A percentile compares a stretch with the other conserved stretches of the same genome.
phyloP scores from a whole-genome alignment of 1,140 invertebrate genomes.

The Asobara japonica region DNA sequence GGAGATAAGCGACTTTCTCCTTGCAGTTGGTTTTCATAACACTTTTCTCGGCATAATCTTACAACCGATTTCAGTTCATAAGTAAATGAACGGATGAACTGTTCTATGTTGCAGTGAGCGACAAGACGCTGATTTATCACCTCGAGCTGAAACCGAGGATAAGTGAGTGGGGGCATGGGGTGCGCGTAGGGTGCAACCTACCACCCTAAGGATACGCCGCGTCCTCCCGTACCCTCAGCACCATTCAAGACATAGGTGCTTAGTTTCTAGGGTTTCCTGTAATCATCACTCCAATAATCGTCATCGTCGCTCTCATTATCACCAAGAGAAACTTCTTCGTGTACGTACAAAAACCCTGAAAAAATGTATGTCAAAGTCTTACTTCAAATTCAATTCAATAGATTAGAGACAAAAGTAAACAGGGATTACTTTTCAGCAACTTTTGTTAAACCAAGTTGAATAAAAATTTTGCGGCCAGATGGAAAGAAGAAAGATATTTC shows the following conservation, averaged over 20 bases:
- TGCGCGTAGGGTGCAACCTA: conserved; percentile 57
- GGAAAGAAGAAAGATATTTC: neutral
- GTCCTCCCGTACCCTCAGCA: conserved; percentile 54
- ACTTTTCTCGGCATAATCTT: neutral
- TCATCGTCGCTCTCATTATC: neutral
- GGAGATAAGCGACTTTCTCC: too few relatives aligned
- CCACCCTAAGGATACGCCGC: conserved; percentile 53
- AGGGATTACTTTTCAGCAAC: conserved; percentile 6
- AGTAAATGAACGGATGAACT: neutral
- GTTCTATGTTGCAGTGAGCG: conserved; percentile 56
- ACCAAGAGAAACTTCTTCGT: conserved; percentile 14
- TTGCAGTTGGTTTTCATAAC: neutral
- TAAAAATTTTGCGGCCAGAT: too few relatives aligned
- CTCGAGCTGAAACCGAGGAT: conserved; percentile 58
- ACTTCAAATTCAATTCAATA: neutral
- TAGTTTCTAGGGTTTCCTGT: neutral
- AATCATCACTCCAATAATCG: conserved; percentile 26
- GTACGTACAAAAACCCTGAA: conserved; percentile 11
- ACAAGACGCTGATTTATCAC: conserved; percentile 60
- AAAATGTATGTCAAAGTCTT: conserved; percentile 28
- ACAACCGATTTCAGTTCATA: neutral
- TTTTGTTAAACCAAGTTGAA: neutral
- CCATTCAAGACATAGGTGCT: conserved; percentile 38
- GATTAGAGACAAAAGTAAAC: neutral
- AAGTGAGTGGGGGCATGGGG: conserved; percentile 63